Evolutionary conservation across 2,113 vertebrate species (phyloP), one percentile per base, ranked within the genome.

Genomic region (Malurus elegans): DNA sequence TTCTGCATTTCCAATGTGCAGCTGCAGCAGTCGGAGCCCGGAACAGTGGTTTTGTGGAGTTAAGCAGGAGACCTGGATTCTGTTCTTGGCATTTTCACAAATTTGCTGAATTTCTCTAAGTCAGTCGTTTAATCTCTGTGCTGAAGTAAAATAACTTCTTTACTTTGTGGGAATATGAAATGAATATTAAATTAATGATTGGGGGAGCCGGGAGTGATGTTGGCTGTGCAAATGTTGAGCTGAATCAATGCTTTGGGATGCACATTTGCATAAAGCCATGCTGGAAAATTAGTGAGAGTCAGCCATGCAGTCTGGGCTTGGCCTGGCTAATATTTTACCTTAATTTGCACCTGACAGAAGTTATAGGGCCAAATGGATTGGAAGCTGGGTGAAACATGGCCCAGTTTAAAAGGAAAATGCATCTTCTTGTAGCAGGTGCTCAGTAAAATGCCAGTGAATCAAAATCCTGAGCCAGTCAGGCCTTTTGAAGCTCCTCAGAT

Each of bases 321-420:
- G 28, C n/a, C 44, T 70, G 81, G n/a, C 32, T 75, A 28, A 87
- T 85, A 61, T 82, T 95, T 93, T 69, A 86, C 81, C 32, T 79
- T 92, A 65, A 82, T 82, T 85, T 88, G 19, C 70, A 96, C 70
- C 95, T 95, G 66, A 42, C 78, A 78, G 42, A 54, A 70, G 14
- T 65, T 66, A 54, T 2, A 42, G 51, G 32, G 64, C 70, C 67
- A 79, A 85, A 36, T 47, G 47, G 69, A 10, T 60, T 64, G 65
- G 57, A 86, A 71, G 32, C 1, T 58, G 48, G 47, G 48, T 87
- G 66, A 87, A 89, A 51, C 90, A 82, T 72, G 0, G 0, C 28
- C 51, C 44, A 18, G 44, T 69, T 90, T 26, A 50, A 79, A 76
- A 42, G 21, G 42, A 72, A 79, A 70, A 87, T 79, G 58, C 20